These are phyloP conservation scores for Torymus auratus DNA, from an alignment of 2,888 invertebrate species.

Conservation along the genomic window DNA sequence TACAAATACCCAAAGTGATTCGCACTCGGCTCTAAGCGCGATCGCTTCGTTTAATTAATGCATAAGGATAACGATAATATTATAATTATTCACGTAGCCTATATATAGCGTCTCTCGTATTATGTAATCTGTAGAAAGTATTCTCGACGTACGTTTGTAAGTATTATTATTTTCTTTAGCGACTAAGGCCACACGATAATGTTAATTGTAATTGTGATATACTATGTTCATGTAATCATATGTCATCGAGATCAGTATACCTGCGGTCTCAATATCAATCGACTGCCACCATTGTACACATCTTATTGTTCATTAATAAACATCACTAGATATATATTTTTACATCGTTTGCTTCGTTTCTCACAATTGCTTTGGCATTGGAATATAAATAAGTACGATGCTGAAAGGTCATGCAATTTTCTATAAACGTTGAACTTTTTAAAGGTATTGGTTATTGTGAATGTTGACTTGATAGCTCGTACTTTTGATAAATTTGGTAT, in stretches of 20 bases:
- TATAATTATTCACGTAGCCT: no score
- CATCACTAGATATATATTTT: not conserved
- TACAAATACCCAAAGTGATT: conserved; percentile 54
- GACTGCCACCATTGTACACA: conserved; percentile 22
- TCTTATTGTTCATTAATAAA: conserved; percentile 42
- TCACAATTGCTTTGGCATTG: no score
- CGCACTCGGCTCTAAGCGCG: no score
- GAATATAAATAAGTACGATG: no score
- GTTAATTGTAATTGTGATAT: conserved; percentile 51
- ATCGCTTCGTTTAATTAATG: no score
- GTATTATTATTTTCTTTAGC: conserved; percentile 23
- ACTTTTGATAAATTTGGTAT: no score
- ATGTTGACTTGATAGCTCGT: no score
- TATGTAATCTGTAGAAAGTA: conserved; percentile 9
- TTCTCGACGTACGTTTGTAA: not conserved
- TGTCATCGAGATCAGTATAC: conserved; percentile 30
- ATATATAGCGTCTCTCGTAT: conserved; percentile 10
- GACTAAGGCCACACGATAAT: conserved; percentile 29
- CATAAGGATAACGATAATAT: no score
- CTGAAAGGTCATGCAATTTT: no score
- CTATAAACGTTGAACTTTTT: no score
- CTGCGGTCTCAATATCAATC: conserved; percentile 23
- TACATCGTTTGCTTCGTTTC: no score
- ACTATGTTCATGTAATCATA: conserved; percentile 21
- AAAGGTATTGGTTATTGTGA: no score